phyloP scores from a whole-genome alignment of 2,888 invertebrate genomes.

The Diplazon laetatorius region DNA sequence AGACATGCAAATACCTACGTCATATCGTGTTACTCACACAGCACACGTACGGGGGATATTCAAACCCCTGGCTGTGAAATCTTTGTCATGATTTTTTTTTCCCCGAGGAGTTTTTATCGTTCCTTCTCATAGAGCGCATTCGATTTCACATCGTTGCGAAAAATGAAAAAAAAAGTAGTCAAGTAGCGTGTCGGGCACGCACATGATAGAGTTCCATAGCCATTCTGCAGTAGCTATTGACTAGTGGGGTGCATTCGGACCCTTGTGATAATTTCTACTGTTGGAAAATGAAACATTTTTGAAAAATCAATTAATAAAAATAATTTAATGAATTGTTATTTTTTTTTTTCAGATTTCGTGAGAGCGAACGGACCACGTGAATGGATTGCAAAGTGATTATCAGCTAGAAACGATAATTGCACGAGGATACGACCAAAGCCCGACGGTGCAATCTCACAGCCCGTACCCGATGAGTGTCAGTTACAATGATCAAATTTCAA shows the following conservation, averaged over 20 bases:
- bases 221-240: no score
- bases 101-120: background rate
- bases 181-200: no score
- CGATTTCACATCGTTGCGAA: constrained; percentile 1
- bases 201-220: no score
- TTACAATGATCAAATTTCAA: constrained; percentile 56
- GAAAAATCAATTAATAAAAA: no score
- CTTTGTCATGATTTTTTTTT: constrained; percentile 5
- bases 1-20: constrained; percentile 69
- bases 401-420: constrained; percentile 65
- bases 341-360: constrained; percentile 62
- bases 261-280: no score
- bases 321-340: constrained; percentile 25
- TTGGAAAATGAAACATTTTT: background rate
- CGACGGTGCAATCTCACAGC: constrained; percentile 69
- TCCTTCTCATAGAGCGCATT: background rate
- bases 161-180: no score
- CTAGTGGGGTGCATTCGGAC: no score
- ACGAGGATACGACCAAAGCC: constrained; percentile 55
- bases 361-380: constrained; percentile 61
- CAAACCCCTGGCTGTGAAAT: constrained; percentile 1
- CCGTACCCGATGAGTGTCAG: constrained; percentile 79
- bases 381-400: constrained; percentile 65
- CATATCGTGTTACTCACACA: constrained; percentile 39
- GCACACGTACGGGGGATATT: constrained; percentile 5